Base-by-base conservation (phyloP, 2,888 invertebrate species). In the Phlogophora meticulosa region DNA sequence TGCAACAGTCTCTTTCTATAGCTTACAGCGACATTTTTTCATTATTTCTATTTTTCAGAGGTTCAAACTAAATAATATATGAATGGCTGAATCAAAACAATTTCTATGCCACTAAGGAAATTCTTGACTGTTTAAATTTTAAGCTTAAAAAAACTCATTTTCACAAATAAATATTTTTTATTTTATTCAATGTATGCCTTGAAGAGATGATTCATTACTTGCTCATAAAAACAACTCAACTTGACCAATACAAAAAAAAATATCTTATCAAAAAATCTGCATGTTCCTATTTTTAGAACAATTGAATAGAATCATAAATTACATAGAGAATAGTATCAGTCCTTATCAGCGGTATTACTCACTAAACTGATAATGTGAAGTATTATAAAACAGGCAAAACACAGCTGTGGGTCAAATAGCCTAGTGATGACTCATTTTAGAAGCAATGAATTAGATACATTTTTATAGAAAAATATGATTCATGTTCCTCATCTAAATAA, bases 341-440 rank as follows among this genome's bases (percentile, higher is more conserved):
- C 38, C 56, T 81, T 82, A 82, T 82, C 82, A 67, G 38, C 34
- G 24, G 52, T 36, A 64, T 73, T 65, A 80, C 48, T 78, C 69
- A 80, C 57, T 45, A 24, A 60, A 62, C 76, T 68, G 69, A 80
- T 78, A 82, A 45, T 65, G 45, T 42, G 17, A 45, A 64, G 48
- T 72, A 73, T 67, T 62, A 46, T 46, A 55, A 51, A 46, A 65
- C 57, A 72, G 55, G 32, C 38, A 36, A 46, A 65, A 66, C 45
- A 40, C 17, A 34, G 20, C 38, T 52, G 28, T 45, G 43, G 52
- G 38, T 11, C 11, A 53, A 52, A 73, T 65, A 67, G 17, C 9
- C 24, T 2, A 17, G 5, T 22, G 13, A 45, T 81, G 82, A 81
- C 46, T 75, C 69, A 80, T 69, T 22, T 4, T 28, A 1, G 9